Base-by-base conservation (phyloP, 1,140 invertebrate species). In the Nymphalis io region DNA sequence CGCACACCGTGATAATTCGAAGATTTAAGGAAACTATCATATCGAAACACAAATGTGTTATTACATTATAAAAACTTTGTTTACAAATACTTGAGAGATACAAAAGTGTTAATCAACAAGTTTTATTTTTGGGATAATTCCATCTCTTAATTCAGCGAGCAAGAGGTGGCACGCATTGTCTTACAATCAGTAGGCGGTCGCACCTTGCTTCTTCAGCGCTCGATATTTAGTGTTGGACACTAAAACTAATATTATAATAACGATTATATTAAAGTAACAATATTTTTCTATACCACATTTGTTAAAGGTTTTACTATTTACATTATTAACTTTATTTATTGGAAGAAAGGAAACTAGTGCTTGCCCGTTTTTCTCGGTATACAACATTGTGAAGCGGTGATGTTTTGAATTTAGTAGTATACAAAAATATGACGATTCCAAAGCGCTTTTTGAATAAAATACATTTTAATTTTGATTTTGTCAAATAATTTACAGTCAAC, bases 111-210 rank as follows among this genome's bases (percentile, higher is more conserved):
- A 46, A 46, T 46, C 15, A 51, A 20, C 18, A 20, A 33, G 27
- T 33, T 33, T 33, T 33, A 8, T 33, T 33, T 33, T 33, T 33
- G 27, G 27, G 27, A 33, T 33, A 18, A 60, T n/a, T 18, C 15
- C 27, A 10, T n/a, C n/a, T 40, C 58, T 40, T 60, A 60, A 42
- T 60, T 42, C 42, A 60, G 38, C 58, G 16, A 20, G 8, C 12
- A 21, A 42, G 58, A 60, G 58, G 39, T 51, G 58, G 10, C 33
- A 42, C 16, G 15, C 33, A 20, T 38, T 40, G 38, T 60, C 42
- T 60, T 40, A 60, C 38, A 60, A 40, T 39, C 58, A 12, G 58
- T 60, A 60, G 58, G 58, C 58, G 58, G 58, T 60, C 58, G 6
- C 58, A 40, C 38, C 58, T 60, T 59, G 58, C 58, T 0, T 42